phyloP scores from a whole-genome alignment of 2,113 vertebrate species.

The Apistogramma diplotaenia region DNA sequence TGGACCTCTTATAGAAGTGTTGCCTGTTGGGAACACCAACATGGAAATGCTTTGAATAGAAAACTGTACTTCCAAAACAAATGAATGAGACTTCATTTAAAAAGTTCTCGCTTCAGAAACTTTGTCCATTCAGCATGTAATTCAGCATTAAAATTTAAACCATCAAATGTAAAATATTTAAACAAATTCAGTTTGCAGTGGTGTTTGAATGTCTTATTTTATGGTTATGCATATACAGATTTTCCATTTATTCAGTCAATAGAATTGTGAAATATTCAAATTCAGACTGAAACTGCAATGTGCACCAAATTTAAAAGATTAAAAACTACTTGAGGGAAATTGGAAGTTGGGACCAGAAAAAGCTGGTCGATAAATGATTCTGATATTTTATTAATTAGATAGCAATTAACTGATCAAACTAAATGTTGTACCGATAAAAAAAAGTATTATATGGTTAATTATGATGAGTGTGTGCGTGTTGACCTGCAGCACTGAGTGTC shows the following conservation, averaged over 20 bases:
- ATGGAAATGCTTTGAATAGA: neutral
- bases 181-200: neutral
- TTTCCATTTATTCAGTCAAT: no score
- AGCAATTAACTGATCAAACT: neutral
- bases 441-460: neutral
- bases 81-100: neutral
- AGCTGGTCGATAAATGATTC: neutral
- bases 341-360: neutral
- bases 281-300: neutral
- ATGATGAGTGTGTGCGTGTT: neutral
- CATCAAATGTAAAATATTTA: neutral
- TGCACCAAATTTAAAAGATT: no score
- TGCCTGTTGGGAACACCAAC: neutral
- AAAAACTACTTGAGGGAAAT: no score
- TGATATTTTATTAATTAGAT: neutral
- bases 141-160: neutral
- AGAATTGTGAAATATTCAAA: no score
- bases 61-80: neutral
- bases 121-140: neutral
- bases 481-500: slow-evolving; percentile 95
- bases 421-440: neutral
- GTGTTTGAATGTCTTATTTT: no score
- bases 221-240: no score
- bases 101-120: neutral
- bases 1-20: neutral